Base-by-base conservation (phyloP, 2,888 invertebrate species). In the Brachylomia viminalis region DNA sequence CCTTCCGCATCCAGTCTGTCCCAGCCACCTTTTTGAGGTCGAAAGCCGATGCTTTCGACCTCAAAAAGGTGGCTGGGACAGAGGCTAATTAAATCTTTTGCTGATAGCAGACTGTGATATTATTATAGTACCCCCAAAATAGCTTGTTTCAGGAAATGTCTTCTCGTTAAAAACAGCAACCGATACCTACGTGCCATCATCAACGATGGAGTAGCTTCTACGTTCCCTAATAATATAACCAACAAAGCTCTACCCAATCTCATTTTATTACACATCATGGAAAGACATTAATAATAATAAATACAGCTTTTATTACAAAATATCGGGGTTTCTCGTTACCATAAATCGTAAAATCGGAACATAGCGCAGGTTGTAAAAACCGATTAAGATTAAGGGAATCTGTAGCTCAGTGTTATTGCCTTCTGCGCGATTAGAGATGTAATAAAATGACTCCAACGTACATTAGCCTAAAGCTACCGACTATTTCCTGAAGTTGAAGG, bases 231-330 rank as follows among this genome's bases (percentile, higher is more conserved):
- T 71, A 74, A 54, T 62, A 45, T 47, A 38, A 1, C 72, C 33
- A 10, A 52, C 47, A 62, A 62, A 67, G 20, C 61, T 45, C 27
- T 47, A 15, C 56, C 30, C 33, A 80, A 71, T 71, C 45, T 20
- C 5, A 27, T 69, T 81, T 81, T 81, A 81, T 72, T 65, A 69
- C 81, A 54, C 77, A 71, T 71, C 49, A 52, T 42, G 62, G 56
- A 64, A 79, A 52, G 56, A 65, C 72, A 78, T 77, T 79, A 69
- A 68, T 75, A 79, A 74, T 79, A 74, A 79, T 79, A 79, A 75
- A 75, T 66, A 52, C 52, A 56, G 65, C 15, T 80, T 80, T 80
- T 80, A 80, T 75, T 80, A 61, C 70, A 56, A 81, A 72, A 56
- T 81, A 81, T 77, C 49, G 20, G 38, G 42, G 33, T 33, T 81